These are phyloP conservation scores for Episyrphus balteatus DNA, from an alignment of 1,140 invertebrate genomes.

Conservation along the genomic window DNA sequence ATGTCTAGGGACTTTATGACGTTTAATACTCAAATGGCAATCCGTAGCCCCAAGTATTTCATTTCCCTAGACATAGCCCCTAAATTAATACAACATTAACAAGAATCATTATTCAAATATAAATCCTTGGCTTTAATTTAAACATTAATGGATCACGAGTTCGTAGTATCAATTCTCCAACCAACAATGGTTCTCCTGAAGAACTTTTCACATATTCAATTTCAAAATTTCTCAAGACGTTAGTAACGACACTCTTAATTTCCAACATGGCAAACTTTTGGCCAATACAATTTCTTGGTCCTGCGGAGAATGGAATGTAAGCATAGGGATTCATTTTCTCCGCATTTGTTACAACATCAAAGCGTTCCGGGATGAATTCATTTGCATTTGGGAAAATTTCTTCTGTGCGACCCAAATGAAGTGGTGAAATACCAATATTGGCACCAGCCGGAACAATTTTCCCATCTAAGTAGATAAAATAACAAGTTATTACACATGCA, in stretches of 20 bases:
- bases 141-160: slow-evolving; percentile 34
- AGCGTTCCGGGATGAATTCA: slow-evolving; percentile 57
- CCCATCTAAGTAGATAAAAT: slow-evolving; percentile 37
- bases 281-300: slow-evolving; percentile 55
- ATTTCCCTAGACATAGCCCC: too few species aligned
- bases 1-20: too few species aligned
- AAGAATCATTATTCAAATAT: neutral
- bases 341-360: slow-evolving; percentile 41
- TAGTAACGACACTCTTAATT: slow-evolving; percentile 55
- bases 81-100: too few species aligned
- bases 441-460: slow-evolving; percentile 39
- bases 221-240: slow-evolving; percentile 52
- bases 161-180: slow-evolving; percentile 39
- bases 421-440: slow-evolving; percentile 40
- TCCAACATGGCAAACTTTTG: slow-evolving; percentile 74
- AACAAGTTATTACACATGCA: neutral
- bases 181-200: slow-evolving; percentile 30
- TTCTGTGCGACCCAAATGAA: slow-evolving; percentile 43
- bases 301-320: slow-evolving; percentile 56
- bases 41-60: too few species aligned
- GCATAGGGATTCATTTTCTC: slow-evolving; percentile 39
- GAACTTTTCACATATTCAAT: slow-evolving; percentile 35
- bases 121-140: slow-evolving; percentile 19
- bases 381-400: slow-evolving; percentile 50
- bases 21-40: too few species aligned